These are phyloP conservation scores for Zeuzera pyrina DNA, from an alignment of 2,888 invertebrate species.

Conservation along the genomic window DNA sequence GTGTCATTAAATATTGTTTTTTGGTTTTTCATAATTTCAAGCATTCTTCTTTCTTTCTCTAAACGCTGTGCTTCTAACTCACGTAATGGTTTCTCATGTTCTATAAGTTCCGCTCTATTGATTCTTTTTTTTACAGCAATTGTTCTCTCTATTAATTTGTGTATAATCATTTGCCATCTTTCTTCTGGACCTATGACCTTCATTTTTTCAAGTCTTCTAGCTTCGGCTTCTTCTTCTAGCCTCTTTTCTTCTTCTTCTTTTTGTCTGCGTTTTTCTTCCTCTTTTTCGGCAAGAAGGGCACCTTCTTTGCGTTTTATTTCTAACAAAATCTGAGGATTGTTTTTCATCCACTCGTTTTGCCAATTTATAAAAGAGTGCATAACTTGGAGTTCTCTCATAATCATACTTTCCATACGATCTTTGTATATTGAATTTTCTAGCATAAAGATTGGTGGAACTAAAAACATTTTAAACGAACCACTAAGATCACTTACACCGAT, in stretches of 20 bases:
- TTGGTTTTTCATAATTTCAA: conserved; percentile 70
- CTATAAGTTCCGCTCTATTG: conserved; percentile 72
- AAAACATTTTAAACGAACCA: conserved; percentile 78
- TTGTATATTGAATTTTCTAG: conserved; percentile 50
- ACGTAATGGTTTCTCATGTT: conserved; percentile 73
- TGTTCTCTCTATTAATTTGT: conserved; percentile 76
- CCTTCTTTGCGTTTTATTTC: conserved; percentile 55
- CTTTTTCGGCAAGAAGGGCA: conserved; percentile 50
- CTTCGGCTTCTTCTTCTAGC: conserved; percentile 65
- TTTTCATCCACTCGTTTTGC: conserved; percentile 74
- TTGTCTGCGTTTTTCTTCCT: conserved; percentile 46
- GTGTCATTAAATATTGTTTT: conserved; percentile 78
- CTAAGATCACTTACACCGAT: conserved; percentile 79
- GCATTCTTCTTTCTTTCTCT: conserved; percentile 71
- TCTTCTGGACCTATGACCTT: conserved; percentile 60
- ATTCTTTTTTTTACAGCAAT: conserved; percentile 77
- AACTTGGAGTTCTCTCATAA: conserved; percentile 67
- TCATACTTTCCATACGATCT: conserved; percentile 50
- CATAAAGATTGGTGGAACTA: conserved; percentile 70
- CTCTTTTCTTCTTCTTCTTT: conserved; percentile 58
- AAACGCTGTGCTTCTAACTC: conserved; percentile 72
- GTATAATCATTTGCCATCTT: conserved; percentile 76
- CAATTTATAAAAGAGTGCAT: conserved; percentile 69
- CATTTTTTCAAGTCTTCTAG: conserved; percentile 47
- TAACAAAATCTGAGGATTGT: conserved; percentile 44